These are phyloP conservation scores for Chaetodon trifascialis DNA, from an alignment of 2,113 vertebrate genomes.

Conservation along the genomic window DNA sequence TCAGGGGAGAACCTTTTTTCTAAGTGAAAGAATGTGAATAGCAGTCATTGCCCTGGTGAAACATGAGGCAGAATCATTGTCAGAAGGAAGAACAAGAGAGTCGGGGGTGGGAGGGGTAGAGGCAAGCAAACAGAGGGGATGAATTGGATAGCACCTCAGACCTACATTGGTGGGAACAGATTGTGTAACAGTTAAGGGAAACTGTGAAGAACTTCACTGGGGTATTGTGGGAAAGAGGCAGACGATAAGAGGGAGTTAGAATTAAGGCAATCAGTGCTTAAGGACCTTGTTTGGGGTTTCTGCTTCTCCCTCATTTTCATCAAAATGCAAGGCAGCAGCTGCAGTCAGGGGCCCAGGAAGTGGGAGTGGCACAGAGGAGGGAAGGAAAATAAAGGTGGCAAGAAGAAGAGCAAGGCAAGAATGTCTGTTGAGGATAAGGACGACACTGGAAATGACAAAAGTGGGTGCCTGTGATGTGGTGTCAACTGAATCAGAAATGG, in stretches of 20 bases:
- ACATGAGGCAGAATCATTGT: constrained; percentile 8
- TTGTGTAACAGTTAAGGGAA: constrained; percentile 32
- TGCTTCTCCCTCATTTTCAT: constrained; percentile 17
- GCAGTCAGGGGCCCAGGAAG: constrained; percentile 35
- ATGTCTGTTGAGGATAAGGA: constrained; percentile 55
- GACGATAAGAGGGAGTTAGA: constrained; percentile 30
- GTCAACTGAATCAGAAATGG: constrained; percentile 46
- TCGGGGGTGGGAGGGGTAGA: not conserved
- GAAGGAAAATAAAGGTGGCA: constrained; percentile 45
- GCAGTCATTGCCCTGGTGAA: constrained; percentile 24
- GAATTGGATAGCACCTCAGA: constrained; percentile 26
- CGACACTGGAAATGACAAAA: constrained; percentile 43
- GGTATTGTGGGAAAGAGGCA: constrained; percentile 6
- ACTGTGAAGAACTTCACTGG: constrained; percentile 21
- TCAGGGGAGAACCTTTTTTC: not conserved
- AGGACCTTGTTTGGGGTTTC: constrained; percentile 41
- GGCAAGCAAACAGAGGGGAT: constrained; percentile 3
- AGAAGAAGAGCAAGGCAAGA: constrained; percentile 29
- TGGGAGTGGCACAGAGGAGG: constrained; percentile 17
- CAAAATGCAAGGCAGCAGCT: constrained; percentile 34
- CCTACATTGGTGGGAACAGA: constrained; percentile 4
- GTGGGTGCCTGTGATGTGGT: constrained; percentile 43
- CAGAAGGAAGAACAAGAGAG: constrained; percentile 8
- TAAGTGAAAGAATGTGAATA: constrained; percentile 25
- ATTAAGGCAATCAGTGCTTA: constrained; percentile 48